These are phyloP conservation scores for Drosophila macrospina DNA, from an alignment of 2,888 invertebrate species.

Conservation along the genomic window DNA sequence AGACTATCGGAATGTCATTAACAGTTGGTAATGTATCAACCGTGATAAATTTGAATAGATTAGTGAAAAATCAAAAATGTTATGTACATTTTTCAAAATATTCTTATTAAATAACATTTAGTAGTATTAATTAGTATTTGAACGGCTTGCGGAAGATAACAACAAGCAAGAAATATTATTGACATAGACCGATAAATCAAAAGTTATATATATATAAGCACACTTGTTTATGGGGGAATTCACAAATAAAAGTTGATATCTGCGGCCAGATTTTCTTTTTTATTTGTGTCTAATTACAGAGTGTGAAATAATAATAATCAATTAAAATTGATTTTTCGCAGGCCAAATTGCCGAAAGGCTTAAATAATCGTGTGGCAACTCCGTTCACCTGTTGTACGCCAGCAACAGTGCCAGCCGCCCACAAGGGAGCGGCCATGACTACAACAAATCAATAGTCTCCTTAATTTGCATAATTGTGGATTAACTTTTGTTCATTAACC, in stretches of 20 bases:
- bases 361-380: conserved; percentile 35
- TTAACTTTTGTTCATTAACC: not conserved
- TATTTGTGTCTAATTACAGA: not conserved
- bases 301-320: not conserved
- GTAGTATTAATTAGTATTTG: not conserved
- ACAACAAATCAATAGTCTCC: conserved; percentile 47
- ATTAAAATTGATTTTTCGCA: conserved; percentile 44
- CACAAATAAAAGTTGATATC: not conserved
- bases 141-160: not conserved
- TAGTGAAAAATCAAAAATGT: not conserved
- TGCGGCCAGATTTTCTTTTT: not conserved
- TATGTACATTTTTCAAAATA: too few species aligned
- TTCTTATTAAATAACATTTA: not conserved
- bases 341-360: conserved; percentile 16
- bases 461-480: conserved; percentile 32
- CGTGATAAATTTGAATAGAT: not conserved
- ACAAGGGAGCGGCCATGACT: conserved; percentile 46
- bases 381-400: conserved; percentile 72
- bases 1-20: conserved; percentile 33
- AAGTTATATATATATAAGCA: too few species aligned
- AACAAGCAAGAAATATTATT: not conserved
- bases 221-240: not conserved
- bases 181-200: not conserved
- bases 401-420: conserved; percentile 50
- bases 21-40: conserved; percentile 7